Evolutionary conservation across 2,113 vertebrate species (phyloP), one percentile per base, ranked within the genome.

Genomic region (Illadopsis cleaveri): DNA sequence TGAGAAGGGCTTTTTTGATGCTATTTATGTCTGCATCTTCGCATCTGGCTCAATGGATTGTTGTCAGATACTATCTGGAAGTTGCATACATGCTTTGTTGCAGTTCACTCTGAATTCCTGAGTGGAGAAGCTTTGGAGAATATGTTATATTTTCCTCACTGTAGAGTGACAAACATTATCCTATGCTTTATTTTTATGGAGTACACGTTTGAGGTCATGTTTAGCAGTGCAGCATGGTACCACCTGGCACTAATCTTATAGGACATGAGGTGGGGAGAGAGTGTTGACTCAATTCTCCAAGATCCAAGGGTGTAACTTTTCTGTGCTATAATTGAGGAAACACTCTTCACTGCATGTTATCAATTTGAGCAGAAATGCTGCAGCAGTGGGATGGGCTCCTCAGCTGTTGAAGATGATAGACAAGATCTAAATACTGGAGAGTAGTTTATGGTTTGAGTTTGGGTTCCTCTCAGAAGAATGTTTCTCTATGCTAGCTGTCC

Each of bases 41-140:
- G 4, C 4, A 5, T 53, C 33, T 35, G 28, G 38, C 30, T 87
- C 0, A 5, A 1, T 57, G 31, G 8, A 1, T 40, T 64, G 15
- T 50, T 73, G 27, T 61, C 53, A 45, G 33, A 9, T 88, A 33
- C 11, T 17, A 14, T 40, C 47, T 71, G 65, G 61, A 86, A 40
- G 35, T 47, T 62, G 28, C 18, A 68, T 56, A 42, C 12, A 12
- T 79, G 35, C 21, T 72, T 53, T 57, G 75, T 82, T 4, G 1
- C 30, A n/a, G 19, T 81, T 84, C 40, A 30, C 21, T 82, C 54
- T 31, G 33, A 77, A 30, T 73, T 88, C 24, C 50, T 23, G 25
- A 58, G 27, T 5, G 60, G 45, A n/a, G 48, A 31, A 48, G 13
- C 68, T 86, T 75, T 6, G 54, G 38, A 72, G 31, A 92, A 4